Conservation (phyloP, 53 echinoderm and acorn worm genomes). For the Mesocentrotus franciscanus region DNA sequence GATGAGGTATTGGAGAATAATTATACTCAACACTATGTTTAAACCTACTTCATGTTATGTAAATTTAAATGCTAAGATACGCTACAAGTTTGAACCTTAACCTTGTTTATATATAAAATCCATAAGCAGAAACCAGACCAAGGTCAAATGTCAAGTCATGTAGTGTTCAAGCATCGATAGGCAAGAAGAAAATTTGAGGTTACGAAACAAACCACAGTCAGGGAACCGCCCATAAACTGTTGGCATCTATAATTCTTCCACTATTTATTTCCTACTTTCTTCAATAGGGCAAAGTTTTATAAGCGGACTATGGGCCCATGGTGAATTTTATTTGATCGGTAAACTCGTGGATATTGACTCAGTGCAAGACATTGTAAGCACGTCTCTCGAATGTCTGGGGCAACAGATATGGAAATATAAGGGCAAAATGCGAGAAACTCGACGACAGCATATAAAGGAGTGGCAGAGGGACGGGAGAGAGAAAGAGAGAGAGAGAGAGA, state of each 20-base stretch:
- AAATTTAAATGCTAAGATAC: too few relatives aligned
- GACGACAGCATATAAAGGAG: not conserved
- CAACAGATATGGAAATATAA: not conserved
- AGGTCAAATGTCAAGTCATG: not conserved
- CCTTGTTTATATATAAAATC: not conserved
- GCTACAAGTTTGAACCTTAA: too few relatives aligned
- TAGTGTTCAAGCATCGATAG: not conserved
- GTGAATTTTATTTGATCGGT: conserved; percentile 27
- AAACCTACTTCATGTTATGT: too few relatives aligned
- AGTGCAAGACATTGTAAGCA: not conserved
- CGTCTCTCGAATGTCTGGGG: not conserved
- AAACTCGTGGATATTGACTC: not conserved
- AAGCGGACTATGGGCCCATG: conserved; percentile 16
- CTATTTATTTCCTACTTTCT: conserved; percentile 17
- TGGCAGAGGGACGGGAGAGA: not conserved
- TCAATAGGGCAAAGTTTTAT: conserved; percentile 24
- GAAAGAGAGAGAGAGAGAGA: not conserved
- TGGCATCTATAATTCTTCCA: not conserved
- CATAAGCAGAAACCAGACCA: not conserved
- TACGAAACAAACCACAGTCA: not conserved
- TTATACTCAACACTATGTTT: too few relatives aligned
- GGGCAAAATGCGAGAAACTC: not conserved
- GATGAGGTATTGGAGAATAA: too few relatives aligned
- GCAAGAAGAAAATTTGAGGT: not conserved
- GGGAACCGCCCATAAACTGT: conserved; percentile 27